Evolutionary conservation across 2,113 vertebrate species (phyloP).

Genomic region (Hippopotamus amphibius): DNA sequence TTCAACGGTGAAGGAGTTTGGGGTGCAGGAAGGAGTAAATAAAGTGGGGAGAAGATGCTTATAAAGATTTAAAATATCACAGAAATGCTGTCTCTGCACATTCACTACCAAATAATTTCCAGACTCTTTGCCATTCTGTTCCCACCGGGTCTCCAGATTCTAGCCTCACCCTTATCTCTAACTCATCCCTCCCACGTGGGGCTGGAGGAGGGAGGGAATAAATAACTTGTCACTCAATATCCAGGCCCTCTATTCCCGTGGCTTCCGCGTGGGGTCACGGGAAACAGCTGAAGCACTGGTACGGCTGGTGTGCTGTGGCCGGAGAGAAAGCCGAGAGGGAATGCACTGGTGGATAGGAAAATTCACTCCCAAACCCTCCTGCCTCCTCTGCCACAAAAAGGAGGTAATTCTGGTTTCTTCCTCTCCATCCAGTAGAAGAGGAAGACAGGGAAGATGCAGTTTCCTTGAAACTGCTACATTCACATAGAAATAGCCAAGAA

Average conservation of each 20-base stretch:
- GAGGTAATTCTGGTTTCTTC: neutral
- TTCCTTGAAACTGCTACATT: slow-evolving; percentile 52
- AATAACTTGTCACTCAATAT: neutral
- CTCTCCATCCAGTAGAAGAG: neutral
- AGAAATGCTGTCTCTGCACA: neutral
- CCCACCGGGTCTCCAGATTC: neutral
- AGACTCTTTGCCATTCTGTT: neutral
- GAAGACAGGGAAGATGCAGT: neutral
- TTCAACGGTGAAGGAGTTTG: neutral
- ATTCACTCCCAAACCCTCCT: neutral
- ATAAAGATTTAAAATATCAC: neutral
- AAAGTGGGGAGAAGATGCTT: neutral
- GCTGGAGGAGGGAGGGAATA: neutral
- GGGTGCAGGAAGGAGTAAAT: neutral
- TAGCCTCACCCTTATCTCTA: neutral
- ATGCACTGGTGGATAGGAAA: neutral
- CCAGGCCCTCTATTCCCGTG: neutral
- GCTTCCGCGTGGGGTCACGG: neutral
- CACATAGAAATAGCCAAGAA: slow-evolving; percentile 55
- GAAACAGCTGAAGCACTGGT: neutral
- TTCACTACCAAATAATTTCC: neutral
- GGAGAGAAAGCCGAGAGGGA: neutral
- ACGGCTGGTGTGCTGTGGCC: neutral
- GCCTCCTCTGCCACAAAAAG: neutral
- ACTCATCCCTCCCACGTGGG: neutral